A percentile compares a stretch with the other conserved stretches of the same genome.
These are phyloP conservation scores for Lasius fuliginosus DNA, from an alignment of 2,888 invertebrate genomes.

Conservation along the genomic window DNA sequence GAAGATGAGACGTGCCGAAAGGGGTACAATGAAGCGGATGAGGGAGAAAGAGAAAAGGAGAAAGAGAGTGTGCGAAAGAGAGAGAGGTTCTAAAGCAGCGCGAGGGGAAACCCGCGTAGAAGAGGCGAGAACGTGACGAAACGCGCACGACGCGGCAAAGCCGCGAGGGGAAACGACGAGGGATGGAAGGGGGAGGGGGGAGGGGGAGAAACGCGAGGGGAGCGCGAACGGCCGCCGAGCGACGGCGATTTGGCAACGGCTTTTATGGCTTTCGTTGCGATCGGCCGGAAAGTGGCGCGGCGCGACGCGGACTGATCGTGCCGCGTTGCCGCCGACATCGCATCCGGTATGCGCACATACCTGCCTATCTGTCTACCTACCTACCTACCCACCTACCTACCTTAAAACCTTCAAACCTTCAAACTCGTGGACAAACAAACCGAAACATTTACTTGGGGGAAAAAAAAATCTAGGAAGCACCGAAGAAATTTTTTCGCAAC, in stretches of 20 bases:
- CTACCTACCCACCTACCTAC: too few species aligned
- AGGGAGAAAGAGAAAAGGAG: conserved; percentile 60
- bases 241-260: conserved; percentile 81
- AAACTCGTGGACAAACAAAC: too few species aligned
- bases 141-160: background rate
- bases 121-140: conserved; percentile 71
- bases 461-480: too few species aligned
- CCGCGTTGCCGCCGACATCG: background rate
- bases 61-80: conserved; percentile 31
- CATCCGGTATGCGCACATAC: too few species aligned
- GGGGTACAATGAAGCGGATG: conserved; percentile 79
- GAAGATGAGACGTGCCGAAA: conserved; percentile 82
- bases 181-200: conserved; percentile 54
- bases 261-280: conserved; percentile 80
- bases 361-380: too few species aligned
- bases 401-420: too few species aligned
- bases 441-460: too few species aligned
- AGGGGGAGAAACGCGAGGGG: conserved; percentile 67
- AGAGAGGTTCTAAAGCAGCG: conserved; percentile 14
- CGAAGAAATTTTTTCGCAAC: too few species aligned
- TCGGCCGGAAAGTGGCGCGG: conserved; percentile 66
- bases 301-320: conserved; percentile 6
- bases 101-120: conserved; percentile 52
- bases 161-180: conserved; percentile 56
- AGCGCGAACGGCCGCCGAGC: conserved; percentile 70